These are phyloP conservation scores for Ptychoptera contaminata DNA, from an alignment of 2,888 invertebrate genomes.

Conservation along the genomic window DNA sequence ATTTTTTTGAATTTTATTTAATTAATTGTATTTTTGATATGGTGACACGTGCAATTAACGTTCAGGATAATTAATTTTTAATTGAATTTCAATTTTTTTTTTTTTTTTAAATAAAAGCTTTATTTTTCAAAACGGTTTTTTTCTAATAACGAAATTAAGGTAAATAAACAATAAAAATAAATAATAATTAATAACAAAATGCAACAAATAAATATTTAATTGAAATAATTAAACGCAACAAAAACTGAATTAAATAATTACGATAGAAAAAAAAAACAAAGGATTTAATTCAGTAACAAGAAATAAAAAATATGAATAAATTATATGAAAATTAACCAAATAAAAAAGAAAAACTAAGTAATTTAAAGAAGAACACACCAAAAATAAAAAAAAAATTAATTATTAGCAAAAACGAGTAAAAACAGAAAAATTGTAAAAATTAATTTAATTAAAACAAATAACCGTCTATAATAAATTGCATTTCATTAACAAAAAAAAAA, in stretches of 20 bases:
- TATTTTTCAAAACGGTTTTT: no score
- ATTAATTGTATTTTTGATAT: no score
- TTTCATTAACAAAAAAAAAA: conserved; percentile 2
- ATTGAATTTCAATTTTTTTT: no score
- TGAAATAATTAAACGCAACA: conserved; percentile 1
- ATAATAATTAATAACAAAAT: conserved; percentile 6
- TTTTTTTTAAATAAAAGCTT: no score
- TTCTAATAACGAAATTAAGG: neutral
- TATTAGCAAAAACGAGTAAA: neutral
- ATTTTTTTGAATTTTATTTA: no score
- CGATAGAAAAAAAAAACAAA: conserved; percentile 3
- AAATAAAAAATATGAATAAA: conserved; percentile 4
- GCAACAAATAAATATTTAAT: conserved; percentile 1
- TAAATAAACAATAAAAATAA: conserved; percentile 5
- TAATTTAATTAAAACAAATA: conserved; percentile 7
- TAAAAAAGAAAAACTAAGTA: conserved; percentile 6
- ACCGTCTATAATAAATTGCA: conserved; percentile 8
- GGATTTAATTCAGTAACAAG: conserved; percentile 1
- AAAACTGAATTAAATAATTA: neutral
- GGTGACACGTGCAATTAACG: no score
- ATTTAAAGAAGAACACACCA: conserved; percentile 3
- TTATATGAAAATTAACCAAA: conserved; percentile 5
- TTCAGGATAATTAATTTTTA: no score
- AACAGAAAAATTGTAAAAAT: conserved; percentile 7
- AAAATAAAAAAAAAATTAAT: no score